Evolutionary conservation across 2,888 invertebrate species (phyloP), one percentile per base, ranked within the genome.

Genomic region (Chrysomela aeneicollis): DNA sequence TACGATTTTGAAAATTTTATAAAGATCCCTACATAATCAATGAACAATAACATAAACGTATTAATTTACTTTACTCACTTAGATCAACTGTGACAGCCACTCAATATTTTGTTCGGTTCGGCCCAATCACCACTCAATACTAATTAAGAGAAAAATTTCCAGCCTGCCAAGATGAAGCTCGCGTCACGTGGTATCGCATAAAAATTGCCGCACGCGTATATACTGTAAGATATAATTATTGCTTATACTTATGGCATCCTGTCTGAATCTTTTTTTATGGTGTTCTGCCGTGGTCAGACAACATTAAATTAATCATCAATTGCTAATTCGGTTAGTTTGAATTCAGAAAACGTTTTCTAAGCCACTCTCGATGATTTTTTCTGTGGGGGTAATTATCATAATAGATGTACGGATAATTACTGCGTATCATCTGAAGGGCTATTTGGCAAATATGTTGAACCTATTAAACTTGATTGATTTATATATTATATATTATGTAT

Each of bases 171-270:
- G 68, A 68, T 63, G 68, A 60, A 60, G 12, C 53, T 46, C 17
- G 26, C 51, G 57, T 61, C 70, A 71, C 69, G 66, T 72, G 71
- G 65, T 60, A 66, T 47, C 58, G 42, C 64, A 64, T 67, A 69
- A 60, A 52, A 66, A 58, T 70, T 60, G 64, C 68, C 73, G 70
- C 73, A 70, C 69, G 73, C 73, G 70, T 73, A 69, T 65, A 15
- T 15, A 42, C 42, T 42, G 52, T 62, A 63, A 52, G 59, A 70
- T 67, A 69, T 72, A 47, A 60, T 65, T 65, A 64, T 63, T 51
- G 65, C 59, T 63, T 63, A 68, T 54, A 65, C 57, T 68, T 42
- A 42, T 42, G 42, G 42, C 42, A 70, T 71, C 69, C 71, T 71
- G 70, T 68, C 55, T 67, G 67, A 67, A 68, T 63, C 46, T 59